phyloP scores from a whole-genome alignment of 2,888 invertebrate species.

The Lissonota sp. region DNA sequence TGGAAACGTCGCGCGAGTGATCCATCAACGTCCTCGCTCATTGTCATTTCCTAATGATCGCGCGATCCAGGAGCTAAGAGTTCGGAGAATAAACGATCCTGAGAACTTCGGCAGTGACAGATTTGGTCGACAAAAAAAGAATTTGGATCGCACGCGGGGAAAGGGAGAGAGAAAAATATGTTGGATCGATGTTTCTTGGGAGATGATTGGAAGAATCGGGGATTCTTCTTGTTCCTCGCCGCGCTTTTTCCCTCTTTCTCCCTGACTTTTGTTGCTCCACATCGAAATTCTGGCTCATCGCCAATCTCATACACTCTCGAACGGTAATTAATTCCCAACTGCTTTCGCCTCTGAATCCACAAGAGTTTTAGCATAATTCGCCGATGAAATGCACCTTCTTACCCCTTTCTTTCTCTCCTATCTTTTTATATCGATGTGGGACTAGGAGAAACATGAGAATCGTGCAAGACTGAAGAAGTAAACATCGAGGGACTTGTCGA shows the following conservation, averaged over 20 bases:
- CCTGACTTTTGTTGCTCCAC: not conserved
- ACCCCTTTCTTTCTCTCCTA: conserved; percentile 1
- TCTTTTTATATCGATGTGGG: not conserved
- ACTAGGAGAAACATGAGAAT: not conserved
- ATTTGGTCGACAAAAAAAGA: not conserved
- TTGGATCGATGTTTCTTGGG: conserved; percentile 13
- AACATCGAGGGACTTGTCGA: conserved; percentile 8
- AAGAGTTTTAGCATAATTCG: conserved; percentile 34
- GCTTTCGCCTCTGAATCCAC: not conserved
- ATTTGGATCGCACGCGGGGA: not conserved
- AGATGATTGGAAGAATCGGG: not conserved
- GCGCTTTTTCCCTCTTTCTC: not conserved
- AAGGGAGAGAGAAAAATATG: conserved; percentile 10
- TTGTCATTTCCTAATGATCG: conserved; percentile 20
- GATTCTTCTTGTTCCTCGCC: not conserved
- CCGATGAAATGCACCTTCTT: conserved; percentile 9
- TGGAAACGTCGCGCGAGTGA: not conserved
- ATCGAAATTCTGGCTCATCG: conserved; percentile 10
- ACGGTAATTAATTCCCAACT: conserved; percentile 31
- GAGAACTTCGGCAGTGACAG: not conserved
- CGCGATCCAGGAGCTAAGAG: not conserved
- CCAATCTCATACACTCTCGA: conserved; percentile 8
- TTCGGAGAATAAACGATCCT: not conserved
- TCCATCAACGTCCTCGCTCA: conserved; percentile 18
- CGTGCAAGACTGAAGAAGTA: too few relatives aligned